These are phyloP conservation scores for Noctua fimbriata DNA, from an alignment of 2,888 invertebrate genomes.

Conservation along the genomic window DNA sequence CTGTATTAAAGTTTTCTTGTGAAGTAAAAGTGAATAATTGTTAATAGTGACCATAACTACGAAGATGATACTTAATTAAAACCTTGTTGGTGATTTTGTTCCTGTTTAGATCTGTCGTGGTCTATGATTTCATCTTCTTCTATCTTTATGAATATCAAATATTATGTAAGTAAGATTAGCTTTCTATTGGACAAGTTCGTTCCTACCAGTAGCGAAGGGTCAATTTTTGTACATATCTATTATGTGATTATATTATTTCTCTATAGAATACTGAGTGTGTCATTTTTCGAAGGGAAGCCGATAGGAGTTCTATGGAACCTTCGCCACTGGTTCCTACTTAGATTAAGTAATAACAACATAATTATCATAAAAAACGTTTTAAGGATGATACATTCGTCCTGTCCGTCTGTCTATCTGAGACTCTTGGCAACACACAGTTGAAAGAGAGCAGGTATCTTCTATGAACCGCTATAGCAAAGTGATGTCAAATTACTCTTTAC, in stretches of 20 bases:
- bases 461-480: neutral
- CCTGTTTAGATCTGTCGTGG: neutral
- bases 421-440: neutral
- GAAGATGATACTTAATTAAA: conserved; percentile 3
- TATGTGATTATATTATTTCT: too few relatives aligned
- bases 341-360: neutral
- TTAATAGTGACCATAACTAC: neutral
- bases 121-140: conserved; percentile 13
- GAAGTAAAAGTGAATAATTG: neutral
- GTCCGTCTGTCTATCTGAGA: neutral
- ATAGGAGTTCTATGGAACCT: too few relatives aligned
- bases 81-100: neutral
- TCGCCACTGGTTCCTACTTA: too few relatives aligned
- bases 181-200: neutral
- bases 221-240: too few relatives aligned
- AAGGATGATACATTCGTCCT: neutral
- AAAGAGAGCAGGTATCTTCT: neutral
- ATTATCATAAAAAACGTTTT: neutral
- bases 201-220: too few relatives aligned
- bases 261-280: too few relatives aligned
- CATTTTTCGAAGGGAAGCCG: too few relatives aligned
- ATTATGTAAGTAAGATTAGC: neutral
- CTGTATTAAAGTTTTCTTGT: conserved; percentile 3
- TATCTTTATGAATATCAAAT: neutral
- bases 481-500: neutral